Conservation (phyloP, 1,140 invertebrate species). For the Agrilus planipennis region DNA sequence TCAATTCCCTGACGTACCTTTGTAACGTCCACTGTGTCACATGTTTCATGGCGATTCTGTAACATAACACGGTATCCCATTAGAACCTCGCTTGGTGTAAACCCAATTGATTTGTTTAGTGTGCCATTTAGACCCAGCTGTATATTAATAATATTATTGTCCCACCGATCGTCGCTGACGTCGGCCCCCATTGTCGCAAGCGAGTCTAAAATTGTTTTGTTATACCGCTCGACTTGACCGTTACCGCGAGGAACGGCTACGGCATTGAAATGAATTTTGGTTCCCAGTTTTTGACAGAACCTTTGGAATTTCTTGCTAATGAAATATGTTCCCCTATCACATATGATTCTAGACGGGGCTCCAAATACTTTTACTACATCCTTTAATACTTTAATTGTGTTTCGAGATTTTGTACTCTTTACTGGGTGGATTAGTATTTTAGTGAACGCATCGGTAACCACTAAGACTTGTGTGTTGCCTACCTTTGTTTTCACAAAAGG, state of each 20-base stretch:
- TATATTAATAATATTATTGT: background rate
- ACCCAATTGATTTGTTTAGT: constrained; percentile 8
- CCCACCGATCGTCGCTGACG: background rate
- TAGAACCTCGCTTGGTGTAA: constrained; percentile 8
- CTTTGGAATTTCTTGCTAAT: background rate
- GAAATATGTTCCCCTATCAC: constrained; percentile 1
- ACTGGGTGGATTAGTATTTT: constrained; percentile 2
- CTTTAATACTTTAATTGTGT: background rate
- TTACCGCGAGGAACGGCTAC: constrained; percentile 28
- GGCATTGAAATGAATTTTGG: constrained; percentile 23
- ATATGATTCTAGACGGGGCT: constrained; percentile 1
- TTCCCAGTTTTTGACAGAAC: constrained; percentile 1
- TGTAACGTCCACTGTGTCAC: constrained; percentile 1
- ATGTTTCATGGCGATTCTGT: background rate
- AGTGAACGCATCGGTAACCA: constrained; percentile 3
- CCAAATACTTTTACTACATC: constrained; percentile 1
- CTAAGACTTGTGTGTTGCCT: constrained; percentile 1
- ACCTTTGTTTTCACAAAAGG: constrained; percentile 2
- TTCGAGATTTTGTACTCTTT: background rate
- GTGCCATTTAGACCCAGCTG: constrained; percentile 1
- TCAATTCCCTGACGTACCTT: constrained; percentile 1
- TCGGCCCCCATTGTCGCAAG: constrained; percentile 10
- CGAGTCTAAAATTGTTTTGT: constrained; percentile 18
- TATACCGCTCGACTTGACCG: constrained; percentile 27
- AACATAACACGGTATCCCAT: constrained; percentile 8